These are phyloP conservation scores for Nixonia krombeini DNA, from an alignment of 1,140 invertebrate species.

Conservation along the genomic window DNA sequence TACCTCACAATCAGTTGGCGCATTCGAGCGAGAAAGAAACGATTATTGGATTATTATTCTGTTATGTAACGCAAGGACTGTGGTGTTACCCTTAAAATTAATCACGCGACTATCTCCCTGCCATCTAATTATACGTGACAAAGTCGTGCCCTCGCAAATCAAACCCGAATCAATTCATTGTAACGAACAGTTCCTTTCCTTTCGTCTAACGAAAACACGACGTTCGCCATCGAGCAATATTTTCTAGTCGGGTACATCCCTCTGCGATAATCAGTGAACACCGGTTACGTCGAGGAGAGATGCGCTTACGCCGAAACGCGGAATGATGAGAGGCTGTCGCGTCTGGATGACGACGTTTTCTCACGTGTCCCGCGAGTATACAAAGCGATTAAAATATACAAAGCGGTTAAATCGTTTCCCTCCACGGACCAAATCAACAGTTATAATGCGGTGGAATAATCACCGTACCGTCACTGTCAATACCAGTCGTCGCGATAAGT, in stretches of 20 bases:
- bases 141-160: too few relatives aligned
- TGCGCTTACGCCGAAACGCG: conserved; percentile 31
- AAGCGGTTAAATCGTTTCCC: conserved; percentile 36
- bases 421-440: conserved; percentile 27
- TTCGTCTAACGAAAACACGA: too few relatives aligned
- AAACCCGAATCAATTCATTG: background rate
- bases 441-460: conserved; percentile 32
- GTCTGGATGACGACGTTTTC: conserved; percentile 18
- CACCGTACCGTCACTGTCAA: conserved; percentile 42
- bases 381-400: conserved; percentile 33
- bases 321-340: conserved; percentile 37
- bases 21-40: conserved; percentile 40
- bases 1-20: conserved; percentile 37
- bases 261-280: too few relatives aligned
- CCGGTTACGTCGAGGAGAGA: too few relatives aligned
- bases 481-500: conserved; percentile 44
- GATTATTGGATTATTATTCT: conserved; percentile 30
- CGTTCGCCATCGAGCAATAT: too few relatives aligned
- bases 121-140: too few relatives aligned
- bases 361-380: conserved; percentile 23
- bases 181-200: too few relatives aligned
- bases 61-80: conserved; percentile 23
- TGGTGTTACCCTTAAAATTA: conserved; percentile 16
- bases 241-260: too few relatives aligned
- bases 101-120: background rate